Evolutionary conservation across 2,113 vertebrate species (phyloP).

Genomic region (Syngnathus typhle): DNA sequence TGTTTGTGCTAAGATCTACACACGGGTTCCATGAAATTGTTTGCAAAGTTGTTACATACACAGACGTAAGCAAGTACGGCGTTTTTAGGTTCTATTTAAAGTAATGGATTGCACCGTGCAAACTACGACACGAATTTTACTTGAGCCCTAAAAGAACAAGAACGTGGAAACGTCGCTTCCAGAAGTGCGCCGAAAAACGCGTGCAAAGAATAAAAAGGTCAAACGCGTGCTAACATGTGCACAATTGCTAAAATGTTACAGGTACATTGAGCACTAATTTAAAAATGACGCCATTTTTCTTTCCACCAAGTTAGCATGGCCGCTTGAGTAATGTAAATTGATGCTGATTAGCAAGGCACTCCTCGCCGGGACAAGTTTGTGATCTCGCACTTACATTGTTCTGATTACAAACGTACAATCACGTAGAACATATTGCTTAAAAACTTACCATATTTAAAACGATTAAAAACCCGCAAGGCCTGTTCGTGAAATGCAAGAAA

Average conservation of each 20-base stretch:
- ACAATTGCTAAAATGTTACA: too few species aligned
- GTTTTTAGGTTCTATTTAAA: background rate
- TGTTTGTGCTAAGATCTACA: background rate
- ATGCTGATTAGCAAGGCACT: background rate
- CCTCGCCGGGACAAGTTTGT: background rate
- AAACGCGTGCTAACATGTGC: too few species aligned
- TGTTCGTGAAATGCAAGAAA: background rate
- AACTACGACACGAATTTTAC: background rate
- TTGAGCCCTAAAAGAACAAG: background rate
- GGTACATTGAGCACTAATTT: background rate
- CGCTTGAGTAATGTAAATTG: background rate
- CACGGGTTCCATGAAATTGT: background rate
- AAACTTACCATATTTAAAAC: slow-evolving; percentile 13
- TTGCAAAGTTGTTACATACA: background rate
- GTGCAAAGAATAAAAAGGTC: too few species aligned
- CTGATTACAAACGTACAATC: too few species aligned
- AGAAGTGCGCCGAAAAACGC: background rate
- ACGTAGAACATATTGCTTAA: background rate
- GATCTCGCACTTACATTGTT: background rate
- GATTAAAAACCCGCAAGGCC: background rate
- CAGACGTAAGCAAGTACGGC: background rate
- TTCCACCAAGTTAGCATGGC: background rate
- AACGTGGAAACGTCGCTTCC: too few species aligned
- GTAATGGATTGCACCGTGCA: too few species aligned
- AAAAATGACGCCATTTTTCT: background rate